phyloP scores from a whole-genome alignment of 1,140 invertebrate species.

The Lasioglossum baleicum region DNA sequence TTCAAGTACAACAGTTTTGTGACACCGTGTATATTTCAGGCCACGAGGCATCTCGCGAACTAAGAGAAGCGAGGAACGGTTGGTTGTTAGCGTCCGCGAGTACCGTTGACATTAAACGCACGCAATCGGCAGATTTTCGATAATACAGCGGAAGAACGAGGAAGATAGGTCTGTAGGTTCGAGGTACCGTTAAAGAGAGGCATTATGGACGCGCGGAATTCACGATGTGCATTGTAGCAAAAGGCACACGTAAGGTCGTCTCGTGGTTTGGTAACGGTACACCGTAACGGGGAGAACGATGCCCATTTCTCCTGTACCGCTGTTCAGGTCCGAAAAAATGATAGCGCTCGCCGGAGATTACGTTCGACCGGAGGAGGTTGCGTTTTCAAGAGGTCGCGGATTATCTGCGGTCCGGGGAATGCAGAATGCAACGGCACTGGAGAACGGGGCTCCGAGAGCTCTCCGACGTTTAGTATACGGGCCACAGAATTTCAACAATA shows the following conservation, averaged over 20 bases:
- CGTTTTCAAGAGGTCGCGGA: background rate
- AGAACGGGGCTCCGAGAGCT: background rate
- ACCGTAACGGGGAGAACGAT: conserved; percentile 50
- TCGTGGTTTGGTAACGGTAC: conserved; percentile 59
- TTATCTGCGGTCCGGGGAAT: background rate
- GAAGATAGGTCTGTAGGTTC: conserved; percentile 58
- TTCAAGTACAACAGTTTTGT: no score
- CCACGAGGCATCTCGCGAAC: no score
- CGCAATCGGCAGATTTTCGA: background rate
- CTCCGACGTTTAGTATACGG: no score
- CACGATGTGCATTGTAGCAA: conserved; percentile 47
- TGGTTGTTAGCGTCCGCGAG: background rate
- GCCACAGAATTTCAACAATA: no score
- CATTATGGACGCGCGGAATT: conserved; percentile 52
- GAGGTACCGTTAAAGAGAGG: conserved; percentile 54
- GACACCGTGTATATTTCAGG: no score
- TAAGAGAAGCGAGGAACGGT: no score
- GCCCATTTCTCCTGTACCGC: conserved; percentile 4
- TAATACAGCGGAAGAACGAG: conserved; percentile 23
- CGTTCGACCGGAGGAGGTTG: background rate
- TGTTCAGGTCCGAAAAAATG: conserved; percentile 19
- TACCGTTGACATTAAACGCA: background rate
- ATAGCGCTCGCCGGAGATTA: conserved; percentile 1
- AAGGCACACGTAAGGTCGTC: conserved; percentile 41
- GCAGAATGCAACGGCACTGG: background rate